These are phyloP conservation scores for Harpagifer antarcticus DNA, from an alignment of 2,797 vertebrate species.

Conservation along the genomic window DNA sequence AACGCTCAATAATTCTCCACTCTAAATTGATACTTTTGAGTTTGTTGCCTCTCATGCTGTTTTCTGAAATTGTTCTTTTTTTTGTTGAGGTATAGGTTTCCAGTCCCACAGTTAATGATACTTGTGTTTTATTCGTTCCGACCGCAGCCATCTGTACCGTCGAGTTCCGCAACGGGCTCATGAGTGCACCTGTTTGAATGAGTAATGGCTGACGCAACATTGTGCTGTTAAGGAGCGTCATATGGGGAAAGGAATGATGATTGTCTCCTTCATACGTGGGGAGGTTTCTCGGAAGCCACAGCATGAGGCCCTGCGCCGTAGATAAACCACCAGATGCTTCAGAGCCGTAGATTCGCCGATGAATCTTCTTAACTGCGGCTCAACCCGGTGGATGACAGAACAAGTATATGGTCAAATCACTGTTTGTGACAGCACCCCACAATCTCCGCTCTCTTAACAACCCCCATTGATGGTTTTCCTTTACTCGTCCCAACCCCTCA, in stretches of 20 bases:
- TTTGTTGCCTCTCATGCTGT: conserved; percentile 50
- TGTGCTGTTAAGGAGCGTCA: conserved; percentile 57
- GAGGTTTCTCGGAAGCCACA: conserved; percentile 50
- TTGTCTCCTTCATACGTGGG: conserved; percentile 60
- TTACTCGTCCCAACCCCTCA: conserved; percentile 24
- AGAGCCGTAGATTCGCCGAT: conserved; percentile 42
- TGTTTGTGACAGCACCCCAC: conserved; percentile 61
- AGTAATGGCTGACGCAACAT: conserved; percentile 52
- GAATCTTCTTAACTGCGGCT: conserved; percentile 68
- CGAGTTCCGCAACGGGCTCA: conserved; percentile 42
- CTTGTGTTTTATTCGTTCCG: conserved; percentile 63
- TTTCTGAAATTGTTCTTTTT: conserved; percentile 63
- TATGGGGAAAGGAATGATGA: conserved; percentile 65
- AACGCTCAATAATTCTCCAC: conserved; percentile 67
- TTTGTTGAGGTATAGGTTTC: conserved; percentile 64
- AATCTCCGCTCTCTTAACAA: conserved; percentile 65
- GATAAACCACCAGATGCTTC: conserved; percentile 71
- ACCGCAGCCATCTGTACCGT: conserved; percentile 54
- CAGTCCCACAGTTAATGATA: conserved; percentile 63
- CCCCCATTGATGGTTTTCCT: conserved; percentile 46
- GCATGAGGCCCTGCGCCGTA: conserved; percentile 46
- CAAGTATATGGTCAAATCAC: conserved; percentile 68
- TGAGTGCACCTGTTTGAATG: conserved; percentile 69
- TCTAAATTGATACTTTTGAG: conserved; percentile 73
- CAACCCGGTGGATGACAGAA: conserved; percentile 52